Percentiles rank a stretch among this genome's conserved stretches.
Conservation (phyloP, 2,113 vertebrate genomes). For the Empidonax alnorum region DNA sequence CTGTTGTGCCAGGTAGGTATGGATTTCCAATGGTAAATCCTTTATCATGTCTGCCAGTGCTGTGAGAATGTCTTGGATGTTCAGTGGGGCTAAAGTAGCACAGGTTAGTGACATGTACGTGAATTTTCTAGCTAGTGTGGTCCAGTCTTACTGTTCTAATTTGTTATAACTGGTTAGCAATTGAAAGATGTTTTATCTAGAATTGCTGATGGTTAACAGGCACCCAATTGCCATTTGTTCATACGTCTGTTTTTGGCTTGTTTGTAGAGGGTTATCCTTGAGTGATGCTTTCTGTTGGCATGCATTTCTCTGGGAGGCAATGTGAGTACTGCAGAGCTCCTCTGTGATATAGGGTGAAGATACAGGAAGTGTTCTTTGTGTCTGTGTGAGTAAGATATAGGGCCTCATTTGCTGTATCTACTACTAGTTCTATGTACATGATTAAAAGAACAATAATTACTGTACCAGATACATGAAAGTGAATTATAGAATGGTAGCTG, state of each 20-base stretch:
- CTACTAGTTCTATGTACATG: not conserved
- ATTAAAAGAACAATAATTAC: not conserved
- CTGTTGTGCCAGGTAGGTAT: not conserved
- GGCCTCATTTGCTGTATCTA: not conserved
- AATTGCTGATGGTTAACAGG: not conserved
- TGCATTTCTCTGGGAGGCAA: not conserved
- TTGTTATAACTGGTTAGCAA: not conserved
- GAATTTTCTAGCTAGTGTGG: not conserved
- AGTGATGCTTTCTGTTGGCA: not conserved
- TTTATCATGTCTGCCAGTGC: not conserved
- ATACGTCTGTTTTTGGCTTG: not conserved
- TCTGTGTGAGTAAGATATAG: not conserved
- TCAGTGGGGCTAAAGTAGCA: not conserved
- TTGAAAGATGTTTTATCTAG: not conserved
- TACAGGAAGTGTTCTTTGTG: not conserved
- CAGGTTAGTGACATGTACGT: rapidly evolving
- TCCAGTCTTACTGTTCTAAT: not conserved
- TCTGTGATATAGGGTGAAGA: not conserved
- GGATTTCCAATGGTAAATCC: not conserved
- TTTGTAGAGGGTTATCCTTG: not conserved
- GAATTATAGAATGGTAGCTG: not conserved
- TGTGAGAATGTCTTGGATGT: not conserved
- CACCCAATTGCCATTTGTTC: not conserved
- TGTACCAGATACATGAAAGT: not conserved
- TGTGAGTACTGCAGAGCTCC: not conserved